Conservation (phyloP, 2,888 invertebrate genomes). For the Plebejus anna region DNA sequence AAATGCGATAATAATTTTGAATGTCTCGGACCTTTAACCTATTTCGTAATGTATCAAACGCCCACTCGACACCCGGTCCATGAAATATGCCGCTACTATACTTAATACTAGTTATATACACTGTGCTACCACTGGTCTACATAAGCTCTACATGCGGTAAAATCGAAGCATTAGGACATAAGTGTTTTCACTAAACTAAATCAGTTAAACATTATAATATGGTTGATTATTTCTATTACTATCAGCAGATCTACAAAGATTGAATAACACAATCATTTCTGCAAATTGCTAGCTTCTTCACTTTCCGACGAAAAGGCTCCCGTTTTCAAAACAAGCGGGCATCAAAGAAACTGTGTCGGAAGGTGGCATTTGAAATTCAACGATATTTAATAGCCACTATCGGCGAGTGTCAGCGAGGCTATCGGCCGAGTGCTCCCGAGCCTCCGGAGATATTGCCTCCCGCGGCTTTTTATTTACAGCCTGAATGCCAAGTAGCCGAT, state of each 20-base stretch:
- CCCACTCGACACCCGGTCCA: conserved; percentile 4
- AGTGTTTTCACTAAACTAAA: no score
- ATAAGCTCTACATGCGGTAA: neutral
- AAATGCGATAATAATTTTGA: conserved; percentile 21
- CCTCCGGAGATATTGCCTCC: conserved; percentile 60
- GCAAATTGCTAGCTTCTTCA: neutral
- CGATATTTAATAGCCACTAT: conserved; percentile 78
- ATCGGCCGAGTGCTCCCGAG: conserved; percentile 40
- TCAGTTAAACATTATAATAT: neutral
- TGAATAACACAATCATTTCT: neutral
- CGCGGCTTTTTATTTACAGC: conserved; percentile 61
- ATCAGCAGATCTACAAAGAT: neutral
- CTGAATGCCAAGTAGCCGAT: conserved; percentile 48
- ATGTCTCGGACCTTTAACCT: conserved; percentile 24
- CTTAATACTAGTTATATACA: neutral
- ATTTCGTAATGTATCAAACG: conserved; percentile 15
- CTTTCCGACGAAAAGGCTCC: neutral
- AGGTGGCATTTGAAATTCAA: conserved; percentile 62
- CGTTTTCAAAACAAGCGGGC: neutral
- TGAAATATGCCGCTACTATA: neutral
- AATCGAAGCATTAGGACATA: neutral
- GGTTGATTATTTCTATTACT: neutral
- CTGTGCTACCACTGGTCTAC: no score
- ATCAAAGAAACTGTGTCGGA: conserved; percentile 25
- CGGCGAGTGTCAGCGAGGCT: conserved; percentile 49